Conservation (phyloP, 2,113 vertebrate genomes). For the Tauraco erythrolophus region DNA sequence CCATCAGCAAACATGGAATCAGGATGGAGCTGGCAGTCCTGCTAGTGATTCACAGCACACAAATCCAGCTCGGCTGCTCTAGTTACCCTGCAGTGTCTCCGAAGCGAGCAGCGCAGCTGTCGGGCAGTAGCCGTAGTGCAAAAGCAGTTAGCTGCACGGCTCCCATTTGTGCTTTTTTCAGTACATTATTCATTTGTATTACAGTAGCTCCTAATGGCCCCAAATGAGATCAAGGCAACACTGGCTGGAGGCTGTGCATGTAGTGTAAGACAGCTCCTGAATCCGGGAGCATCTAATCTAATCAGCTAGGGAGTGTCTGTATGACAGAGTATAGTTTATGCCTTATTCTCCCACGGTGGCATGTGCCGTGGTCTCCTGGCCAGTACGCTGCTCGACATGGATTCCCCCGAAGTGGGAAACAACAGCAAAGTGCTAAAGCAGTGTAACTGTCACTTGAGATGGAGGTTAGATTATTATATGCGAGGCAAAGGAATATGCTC, state of each 20-base stretch:
- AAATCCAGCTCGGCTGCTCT: background rate
- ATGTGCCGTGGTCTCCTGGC: background rate
- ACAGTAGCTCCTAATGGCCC: background rate
- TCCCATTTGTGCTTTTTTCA: background rate
- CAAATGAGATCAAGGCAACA: background rate
- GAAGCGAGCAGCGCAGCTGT: background rate
- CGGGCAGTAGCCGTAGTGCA: background rate
- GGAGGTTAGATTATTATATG: background rate
- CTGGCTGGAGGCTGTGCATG: background rate
- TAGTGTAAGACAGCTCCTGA: background rate
- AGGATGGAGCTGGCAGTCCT: background rate
- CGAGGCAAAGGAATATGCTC: rapidly evolving
- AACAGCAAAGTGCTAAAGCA: background rate
- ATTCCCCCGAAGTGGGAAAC: too few species aligned
- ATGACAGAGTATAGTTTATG: rapidly evolving
- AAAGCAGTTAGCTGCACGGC: background rate
- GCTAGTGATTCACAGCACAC: background rate
- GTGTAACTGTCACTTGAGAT: background rate
- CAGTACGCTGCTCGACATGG: background rate
- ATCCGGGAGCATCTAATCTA: background rate
- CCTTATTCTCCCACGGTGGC: background rate
- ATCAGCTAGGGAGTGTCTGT: background rate
- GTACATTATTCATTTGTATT: background rate
- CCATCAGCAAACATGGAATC: background rate
- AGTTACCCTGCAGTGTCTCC: background rate